These are phyloP conservation scores for Pitangus sulphuratus DNA, from an alignment of 2,797 vertebrate species.

Conservation along the genomic window DNA sequence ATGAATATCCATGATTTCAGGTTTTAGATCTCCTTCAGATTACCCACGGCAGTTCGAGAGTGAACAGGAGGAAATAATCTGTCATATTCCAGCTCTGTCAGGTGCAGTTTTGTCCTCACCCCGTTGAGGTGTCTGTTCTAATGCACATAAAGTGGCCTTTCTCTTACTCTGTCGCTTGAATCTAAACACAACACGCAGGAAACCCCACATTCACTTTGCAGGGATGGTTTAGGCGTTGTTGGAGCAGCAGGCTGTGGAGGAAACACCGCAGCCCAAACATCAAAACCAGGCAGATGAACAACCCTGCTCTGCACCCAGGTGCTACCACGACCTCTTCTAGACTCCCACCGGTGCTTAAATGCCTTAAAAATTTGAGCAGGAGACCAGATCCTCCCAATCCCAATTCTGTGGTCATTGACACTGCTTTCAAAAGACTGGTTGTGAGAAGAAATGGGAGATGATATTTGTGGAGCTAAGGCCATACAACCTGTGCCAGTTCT, in stretches of 20 bases:
- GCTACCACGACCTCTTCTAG: background rate
- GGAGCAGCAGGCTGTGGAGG: accelerated
- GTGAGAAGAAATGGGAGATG: background rate
- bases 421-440: background rate
- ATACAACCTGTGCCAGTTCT: background rate
- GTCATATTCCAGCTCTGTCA: background rate
- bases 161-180: background rate
- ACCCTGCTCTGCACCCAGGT: background rate
- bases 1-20: background rate
- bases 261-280: background rate
- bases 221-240: background rate
- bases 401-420: background rate
- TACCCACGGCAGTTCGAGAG: background rate
- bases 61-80: background rate
- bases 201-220: background rate
- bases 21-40: background rate
- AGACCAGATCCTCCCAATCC: background rate
- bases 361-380: background rate
- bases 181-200: background rate
- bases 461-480: background rate
- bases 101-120: background rate
- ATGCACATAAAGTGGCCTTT: background rate
- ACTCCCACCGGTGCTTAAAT: background rate
- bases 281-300: background rate
- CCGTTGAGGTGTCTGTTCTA: background rate